Evolutionary conservation across 2,113 vertebrate species (phyloP).

Genomic region (Takifugu flavidus): DNA sequence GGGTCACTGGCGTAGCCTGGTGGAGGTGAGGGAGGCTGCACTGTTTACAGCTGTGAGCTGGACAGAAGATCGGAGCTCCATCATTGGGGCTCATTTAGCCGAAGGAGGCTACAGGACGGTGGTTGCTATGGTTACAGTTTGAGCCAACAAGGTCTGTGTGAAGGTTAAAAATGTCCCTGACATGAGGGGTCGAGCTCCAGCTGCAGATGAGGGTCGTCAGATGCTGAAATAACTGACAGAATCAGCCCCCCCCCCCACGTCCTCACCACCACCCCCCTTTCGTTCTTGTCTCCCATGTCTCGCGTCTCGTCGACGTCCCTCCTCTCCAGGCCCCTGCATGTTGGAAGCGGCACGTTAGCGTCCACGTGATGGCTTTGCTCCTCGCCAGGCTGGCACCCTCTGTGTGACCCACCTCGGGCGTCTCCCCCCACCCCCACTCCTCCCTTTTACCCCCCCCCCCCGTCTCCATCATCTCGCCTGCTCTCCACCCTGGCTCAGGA

Average conservation of each 20-base stretch:
- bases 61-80: too few species aligned
- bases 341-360: slow-evolving; percentile 50
- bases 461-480: slow-evolving; percentile 25
- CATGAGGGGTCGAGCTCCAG: slow-evolving; percentile 1
- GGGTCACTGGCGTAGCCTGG: too few species aligned
- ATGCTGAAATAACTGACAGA: not conserved
- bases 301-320: slow-evolving; percentile 13
- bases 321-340: slow-evolving; percentile 27
- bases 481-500: not conserved
- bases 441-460: slow-evolving; percentile 24
- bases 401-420: slow-evolving; percentile 9
- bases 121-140: too few species aligned
- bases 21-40: too few species aligned
- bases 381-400: slow-evolving; percentile 5
- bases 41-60: too few species aligned
- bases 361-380: slow-evolving; percentile 53
- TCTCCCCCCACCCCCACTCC: slow-evolving; percentile 22
- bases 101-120: too few species aligned
- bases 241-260: not conserved
- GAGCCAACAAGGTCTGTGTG: too few species aligned
- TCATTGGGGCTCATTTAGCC: too few species aligned
- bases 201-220: not conserved
- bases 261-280: not conserved
- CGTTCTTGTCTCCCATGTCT: not conserved
- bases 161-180: too few species aligned